These are phyloP conservation scores for Trachythela sp. DNA, from an alignment of 64 coral and sea anemone species.

Conservation along the genomic window DNA sequence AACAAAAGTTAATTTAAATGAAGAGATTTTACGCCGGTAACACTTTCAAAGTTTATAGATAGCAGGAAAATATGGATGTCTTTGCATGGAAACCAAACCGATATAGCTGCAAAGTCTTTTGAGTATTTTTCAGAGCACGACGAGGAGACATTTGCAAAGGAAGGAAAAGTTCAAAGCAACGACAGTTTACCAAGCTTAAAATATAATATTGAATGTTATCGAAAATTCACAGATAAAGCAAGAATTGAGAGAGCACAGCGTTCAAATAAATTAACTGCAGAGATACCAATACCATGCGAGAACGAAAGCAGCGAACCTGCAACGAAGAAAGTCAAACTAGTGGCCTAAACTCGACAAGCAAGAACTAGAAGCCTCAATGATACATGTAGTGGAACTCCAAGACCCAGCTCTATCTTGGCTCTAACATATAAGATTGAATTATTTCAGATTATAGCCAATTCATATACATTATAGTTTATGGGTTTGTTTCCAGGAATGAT, in stretches of 20 bases:
- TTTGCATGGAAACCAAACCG: not conserved
- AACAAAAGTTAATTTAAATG: too few relatives aligned
- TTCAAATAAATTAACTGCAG: not conserved
- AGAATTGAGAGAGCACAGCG: constrained; percentile 11
- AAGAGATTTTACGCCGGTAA: not conserved
- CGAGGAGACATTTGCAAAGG: not conserved
- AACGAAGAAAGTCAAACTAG: not conserved
- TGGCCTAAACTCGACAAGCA: not conserved
- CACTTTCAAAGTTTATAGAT: not conserved
- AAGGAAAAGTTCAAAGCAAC: not conserved
- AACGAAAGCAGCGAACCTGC: not conserved
- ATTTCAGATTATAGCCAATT: not conserved
- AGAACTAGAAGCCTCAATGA: not conserved
- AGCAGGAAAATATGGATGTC: constrained; percentile 12
- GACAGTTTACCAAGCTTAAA: constrained; percentile 1
- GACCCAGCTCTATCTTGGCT: not conserved
- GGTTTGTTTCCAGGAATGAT: not conserved
- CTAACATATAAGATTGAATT: not conserved
- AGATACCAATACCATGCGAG: not conserved
- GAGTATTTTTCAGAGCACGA: not conserved
- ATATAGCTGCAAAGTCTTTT: constrained; percentile 2
- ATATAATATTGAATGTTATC: not conserved
- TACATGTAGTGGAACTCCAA: not conserved
- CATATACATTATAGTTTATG: not conserved
- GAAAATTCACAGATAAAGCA: not conserved